These are phyloP conservation scores for Calidris pugnax DNA, from an alignment of 2,113 vertebrate species.

Conservation along the genomic window DNA sequence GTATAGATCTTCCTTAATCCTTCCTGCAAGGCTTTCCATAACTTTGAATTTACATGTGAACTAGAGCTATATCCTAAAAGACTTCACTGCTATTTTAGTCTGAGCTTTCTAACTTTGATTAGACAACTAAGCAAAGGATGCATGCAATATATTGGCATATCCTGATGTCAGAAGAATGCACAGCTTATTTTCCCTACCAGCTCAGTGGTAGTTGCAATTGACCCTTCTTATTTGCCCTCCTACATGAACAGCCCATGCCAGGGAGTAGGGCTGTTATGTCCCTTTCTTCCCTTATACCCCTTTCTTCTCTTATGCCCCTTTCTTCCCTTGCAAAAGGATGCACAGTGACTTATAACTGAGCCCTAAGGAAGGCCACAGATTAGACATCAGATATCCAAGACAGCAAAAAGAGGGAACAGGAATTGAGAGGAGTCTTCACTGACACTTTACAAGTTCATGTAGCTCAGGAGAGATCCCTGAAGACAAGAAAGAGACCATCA, in stretches of 20 bases:
- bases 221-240: neutral
- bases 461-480: neutral
- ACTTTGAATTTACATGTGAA: neutral
- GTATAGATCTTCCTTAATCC: neutral
- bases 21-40: neutral
- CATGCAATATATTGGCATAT: neutral
- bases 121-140: neutral
- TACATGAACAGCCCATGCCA: neutral
- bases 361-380: neutral
- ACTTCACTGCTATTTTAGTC: neutral
- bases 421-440: neutral
- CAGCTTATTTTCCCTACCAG: neutral
- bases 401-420: neutral
- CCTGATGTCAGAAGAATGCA: neutral
- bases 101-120: neutral
- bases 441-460: neutral
- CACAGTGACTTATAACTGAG: neutral
- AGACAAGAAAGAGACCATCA: neutral
- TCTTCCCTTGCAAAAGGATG: neutral
- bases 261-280: neutral
- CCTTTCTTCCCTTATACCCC: neutral
- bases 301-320: neutral
- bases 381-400: neutral
- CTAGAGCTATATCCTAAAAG: neutral
- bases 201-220: neutral